A percentile compares a stretch with the other conserved stretches of the same genome.
Evolutionary conservation across 2,888 invertebrate genomes (phyloP).

Genomic region (Eupithecia pulchellata): DNA sequence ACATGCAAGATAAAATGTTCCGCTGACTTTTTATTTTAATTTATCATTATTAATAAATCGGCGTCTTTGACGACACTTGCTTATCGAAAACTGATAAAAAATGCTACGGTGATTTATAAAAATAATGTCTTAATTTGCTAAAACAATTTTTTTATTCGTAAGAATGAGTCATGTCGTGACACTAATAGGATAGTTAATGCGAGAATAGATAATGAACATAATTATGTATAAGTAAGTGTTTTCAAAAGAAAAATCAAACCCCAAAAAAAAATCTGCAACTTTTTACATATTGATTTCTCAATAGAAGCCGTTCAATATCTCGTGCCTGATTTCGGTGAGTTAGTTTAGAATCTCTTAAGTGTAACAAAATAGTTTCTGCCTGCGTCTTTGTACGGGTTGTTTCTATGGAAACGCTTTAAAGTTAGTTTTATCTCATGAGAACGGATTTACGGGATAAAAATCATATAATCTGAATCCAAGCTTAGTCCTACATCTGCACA

Average conservation of each 20-base stretch:
- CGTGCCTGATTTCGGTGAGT: too few relatives aligned
- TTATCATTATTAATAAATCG: constrained; percentile 31
- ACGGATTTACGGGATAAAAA: too few relatives aligned
- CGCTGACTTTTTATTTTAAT: constrained; percentile 41
- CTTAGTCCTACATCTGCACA: too few relatives aligned
- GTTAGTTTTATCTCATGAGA: too few relatives aligned
- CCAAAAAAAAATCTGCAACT: too few relatives aligned
- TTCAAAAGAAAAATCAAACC: not conserved
- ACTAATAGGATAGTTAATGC: constrained; percentile 18
- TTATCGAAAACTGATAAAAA: constrained; percentile 58
- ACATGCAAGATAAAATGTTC: constrained; percentile 67
- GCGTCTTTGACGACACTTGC: constrained; percentile 52
- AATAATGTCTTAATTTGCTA: constrained; percentile 68
- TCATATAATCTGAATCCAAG: too few relatives aligned
- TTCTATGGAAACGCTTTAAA: too few relatives aligned
- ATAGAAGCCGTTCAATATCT: too few relatives aligned
- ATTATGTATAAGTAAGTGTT: not conserved
- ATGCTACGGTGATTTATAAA: constrained; percentile 52
- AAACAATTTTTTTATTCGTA: constrained; percentile 58
- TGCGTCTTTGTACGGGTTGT: too few relatives aligned
- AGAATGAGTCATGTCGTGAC: constrained; percentile 33
- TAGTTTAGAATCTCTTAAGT: too few relatives aligned
- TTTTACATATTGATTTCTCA: too few relatives aligned
- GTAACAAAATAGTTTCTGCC: too few relatives aligned
- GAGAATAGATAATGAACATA: not conserved